Base-by-base conservation (phyloP, 1,140 invertebrate genomes). In the Vanessa atalanta region DNA sequence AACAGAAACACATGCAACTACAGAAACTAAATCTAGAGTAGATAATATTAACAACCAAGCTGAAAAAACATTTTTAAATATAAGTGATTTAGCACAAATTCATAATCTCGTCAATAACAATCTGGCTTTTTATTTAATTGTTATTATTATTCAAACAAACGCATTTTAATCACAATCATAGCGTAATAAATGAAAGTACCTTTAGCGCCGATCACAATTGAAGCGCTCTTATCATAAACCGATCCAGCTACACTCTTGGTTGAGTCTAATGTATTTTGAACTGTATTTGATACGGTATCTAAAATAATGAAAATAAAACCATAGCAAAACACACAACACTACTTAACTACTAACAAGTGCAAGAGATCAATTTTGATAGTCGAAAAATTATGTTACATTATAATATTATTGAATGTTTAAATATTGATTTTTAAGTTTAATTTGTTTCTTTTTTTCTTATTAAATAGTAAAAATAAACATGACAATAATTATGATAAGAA, bases 251-350 rank as follows among this genome's bases (percentile, higher is more conserved):
- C 68, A 67, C 75, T 77, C 37, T 81, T 77, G 2, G 77, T 73
- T 23, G 72, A 72, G 55, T 79, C 77, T 79, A 79, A 71, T 57
- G 79, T 77, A 16, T 73, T 77, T 72, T 78, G 79, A 20, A 72
- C 69, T 47, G 74, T 73, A 60, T 61, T 76, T 65, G 74, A 60
- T 73, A 80, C 65, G 47, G 79, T 70, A 78, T 80, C 76, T 80
- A 80, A 61, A 80, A 76, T 72, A 60, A 48, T 50, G 16, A 55
- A 75, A 70, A 26, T 14, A 53, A 9, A 47, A 69, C 37, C n/a
- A 69, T 47, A 47, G 31, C 15, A 47, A 23, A 57, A 3, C 20
- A 57, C 12, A 57, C 9, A 26, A 57, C 53, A 57, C 53, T 16
- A 16, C 23, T 23, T 57, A 23, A 23, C 23, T 20, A n/a, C n/a